Conservation (phyloP, 1,140 invertebrate species). For the Pseudobourletiella spinata region DNA sequence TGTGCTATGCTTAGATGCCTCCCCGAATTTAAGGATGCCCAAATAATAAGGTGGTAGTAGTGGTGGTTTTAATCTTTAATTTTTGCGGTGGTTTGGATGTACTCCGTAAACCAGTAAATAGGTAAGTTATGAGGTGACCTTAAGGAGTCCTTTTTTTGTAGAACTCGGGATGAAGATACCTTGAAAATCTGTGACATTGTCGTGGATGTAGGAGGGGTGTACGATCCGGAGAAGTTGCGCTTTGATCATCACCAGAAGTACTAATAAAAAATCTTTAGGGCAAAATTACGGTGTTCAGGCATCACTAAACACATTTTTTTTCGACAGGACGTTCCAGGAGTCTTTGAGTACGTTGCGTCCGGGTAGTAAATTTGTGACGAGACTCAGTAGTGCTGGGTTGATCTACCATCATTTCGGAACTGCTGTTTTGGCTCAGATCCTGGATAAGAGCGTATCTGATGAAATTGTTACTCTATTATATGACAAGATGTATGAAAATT, state of each 20-base stretch:
- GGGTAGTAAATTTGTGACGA: constrained; percentile 51
- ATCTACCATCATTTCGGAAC: constrained; percentile 87
- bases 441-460: constrained; percentile 45
- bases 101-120: background rate
- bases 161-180: constrained; percentile 53
- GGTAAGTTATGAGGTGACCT: background rate
- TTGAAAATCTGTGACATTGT: constrained; percentile 85
- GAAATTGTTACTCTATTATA: constrained; percentile 53
- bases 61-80: too few species aligned
- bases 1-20: constrained; percentile 81
- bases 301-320: too few species aligned
- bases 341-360: constrained; percentile 51
- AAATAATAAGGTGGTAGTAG: constrained; percentile 71
- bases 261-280: too few species aligned
- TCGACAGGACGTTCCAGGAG: constrained; percentile 60
- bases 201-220: constrained; percentile 90
- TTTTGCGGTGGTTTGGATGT: too few species aligned
- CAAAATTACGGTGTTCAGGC: too few species aligned
- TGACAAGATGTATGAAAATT: constrained; percentile 74
- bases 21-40: constrained; percentile 68
- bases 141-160: constrained; percentile 33
- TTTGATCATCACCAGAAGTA: constrained; percentile 95
- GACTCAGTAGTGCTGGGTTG: constrained; percentile 89
- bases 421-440: constrained; percentile 56
- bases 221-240: constrained; percentile 61